Evolutionary conservation across 2,888 invertebrate species (phyloP), one percentile per base, ranked within the genome.

Genomic region (Digitonthophagus gazella): DNA sequence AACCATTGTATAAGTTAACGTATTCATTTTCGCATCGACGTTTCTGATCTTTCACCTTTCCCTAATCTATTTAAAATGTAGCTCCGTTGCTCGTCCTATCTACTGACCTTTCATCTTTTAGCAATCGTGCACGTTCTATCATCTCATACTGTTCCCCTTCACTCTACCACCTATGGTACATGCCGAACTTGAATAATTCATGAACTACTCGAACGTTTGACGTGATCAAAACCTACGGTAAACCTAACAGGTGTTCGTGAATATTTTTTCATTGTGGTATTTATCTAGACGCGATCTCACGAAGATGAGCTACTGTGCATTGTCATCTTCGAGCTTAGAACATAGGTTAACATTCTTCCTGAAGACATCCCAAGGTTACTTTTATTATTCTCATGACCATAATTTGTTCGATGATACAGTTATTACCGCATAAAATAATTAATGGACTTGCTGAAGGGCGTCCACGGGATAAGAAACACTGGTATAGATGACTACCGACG

Each of bases 221-320:
- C 61, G 18, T 20, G 61, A 61, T n/a, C 61, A 18, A 18, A 61
- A 19, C 19, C 11, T n/a, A 20, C 19, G 61, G 61, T 61, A 18
- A 61, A 15, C 61, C n/a, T 18, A 61, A 61, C 61, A 61, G 61
- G 61, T 61, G 61, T 19, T 61, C 61, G 18, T 20, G 19, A 18
- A 20, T 61, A 8, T 61, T 61, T 61, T 61, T 61, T 44, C 61
- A 14, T n/a, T 18, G 18, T 5, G n/a, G 6, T 19, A n/a, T 61
- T 61, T 19, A 19, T 20, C 19, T 15, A 16, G 19, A 8, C 18
- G 19, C 61, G 20, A 61, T 61, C 61, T 61, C 20, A 19, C 58
- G 61, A 18, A 18, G 19, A 61, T 61, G 61, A 61, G n/a, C 19
- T 61, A 18, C 61, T 16, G 18, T 11, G 58, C 58, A 58, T 58